Evolutionary conservation across 1,140 invertebrate genomes (phyloP).

Genomic region (Ooceraea biroi): DNA sequence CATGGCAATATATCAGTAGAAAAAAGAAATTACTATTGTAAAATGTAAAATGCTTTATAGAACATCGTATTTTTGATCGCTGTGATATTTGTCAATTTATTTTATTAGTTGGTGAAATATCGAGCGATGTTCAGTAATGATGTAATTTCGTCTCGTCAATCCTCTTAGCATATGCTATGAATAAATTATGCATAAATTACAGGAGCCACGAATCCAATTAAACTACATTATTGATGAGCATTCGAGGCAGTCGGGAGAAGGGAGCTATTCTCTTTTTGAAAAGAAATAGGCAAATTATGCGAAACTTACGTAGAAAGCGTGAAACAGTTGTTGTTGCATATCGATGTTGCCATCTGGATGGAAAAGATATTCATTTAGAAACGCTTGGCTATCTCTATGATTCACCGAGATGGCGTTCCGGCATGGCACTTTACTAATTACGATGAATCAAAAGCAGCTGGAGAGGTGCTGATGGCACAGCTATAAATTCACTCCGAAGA

Average conservation of each 20-base stretch:
- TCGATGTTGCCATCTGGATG: conserved; percentile 44
- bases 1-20: neutral
- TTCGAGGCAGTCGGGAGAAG: neutral
- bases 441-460: conserved; percentile 57
- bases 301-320: conserved; percentile 46
- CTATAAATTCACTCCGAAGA: conserved; percentile 26
- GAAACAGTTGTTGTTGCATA: conserved; percentile 40
- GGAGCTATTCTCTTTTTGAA: neutral
- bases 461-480: neutral
- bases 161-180: conserved; percentile 4
- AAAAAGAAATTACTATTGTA: conserved; percentile 5
- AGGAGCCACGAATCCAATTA: conserved; percentile 11
- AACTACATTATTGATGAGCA: conserved; percentile 1
- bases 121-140: neutral
- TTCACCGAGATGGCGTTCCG: conserved; percentile 14
- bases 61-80: neutral
- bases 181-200: conserved; percentile 32
- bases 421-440: conserved; percentile 34
- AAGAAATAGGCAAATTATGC: conserved; percentile 27
- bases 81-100: neutral
- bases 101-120: conserved; percentile 10
- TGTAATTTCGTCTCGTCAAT: neutral
- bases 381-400: conserved; percentile 22
- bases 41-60: neutral
- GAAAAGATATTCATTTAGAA: conserved; percentile 53